A percentile compares a stretch with the other conserved stretches of the same genome.
Conservation (phyloP, 2,888 invertebrate genomes). For the Epinotia bilunana region DNA sequence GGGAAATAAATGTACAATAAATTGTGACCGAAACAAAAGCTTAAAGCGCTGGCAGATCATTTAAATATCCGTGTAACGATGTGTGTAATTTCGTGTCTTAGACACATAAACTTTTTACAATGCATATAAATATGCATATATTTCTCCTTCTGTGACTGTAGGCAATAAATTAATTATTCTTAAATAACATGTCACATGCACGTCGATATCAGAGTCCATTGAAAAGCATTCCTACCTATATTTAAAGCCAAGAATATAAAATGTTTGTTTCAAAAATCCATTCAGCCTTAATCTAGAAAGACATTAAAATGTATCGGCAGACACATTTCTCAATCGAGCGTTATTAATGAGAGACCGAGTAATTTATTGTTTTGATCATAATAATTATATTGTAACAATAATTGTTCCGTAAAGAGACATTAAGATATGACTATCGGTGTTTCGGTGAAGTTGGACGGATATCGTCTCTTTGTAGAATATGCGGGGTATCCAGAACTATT, state of each 20-base stretch:
- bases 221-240: neutral
- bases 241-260: conserved; percentile 9
- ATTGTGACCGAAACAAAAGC: neutral
- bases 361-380: conserved; percentile 74
- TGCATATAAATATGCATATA: neutral
- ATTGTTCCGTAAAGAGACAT: conserved; percentile 75
- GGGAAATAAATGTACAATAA: neutral
- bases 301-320: conserved; percentile 58
- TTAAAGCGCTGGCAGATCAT: neutral
- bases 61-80: neutral
- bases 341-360: conserved; percentile 71
- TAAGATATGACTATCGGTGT: conserved; percentile 65
- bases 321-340: conserved; percentile 75
- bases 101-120: neutral
- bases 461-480: conserved; percentile 17
- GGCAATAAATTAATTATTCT: conserved; percentile 20
- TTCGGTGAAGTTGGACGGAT: conserved; percentile 41
- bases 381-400: conserved; percentile 82
- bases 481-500: conserved; percentile 9
- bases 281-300: conserved; percentile 45
- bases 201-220: conserved; percentile 11
- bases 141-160: conserved; percentile 13
- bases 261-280: conserved; percentile 42
- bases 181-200: conserved; percentile 17
- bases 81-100: conserved; percentile 5